Base-by-base conservation (phyloP, 2,113 vertebrate genomes). In the Leptosomus discolor region DNA sequence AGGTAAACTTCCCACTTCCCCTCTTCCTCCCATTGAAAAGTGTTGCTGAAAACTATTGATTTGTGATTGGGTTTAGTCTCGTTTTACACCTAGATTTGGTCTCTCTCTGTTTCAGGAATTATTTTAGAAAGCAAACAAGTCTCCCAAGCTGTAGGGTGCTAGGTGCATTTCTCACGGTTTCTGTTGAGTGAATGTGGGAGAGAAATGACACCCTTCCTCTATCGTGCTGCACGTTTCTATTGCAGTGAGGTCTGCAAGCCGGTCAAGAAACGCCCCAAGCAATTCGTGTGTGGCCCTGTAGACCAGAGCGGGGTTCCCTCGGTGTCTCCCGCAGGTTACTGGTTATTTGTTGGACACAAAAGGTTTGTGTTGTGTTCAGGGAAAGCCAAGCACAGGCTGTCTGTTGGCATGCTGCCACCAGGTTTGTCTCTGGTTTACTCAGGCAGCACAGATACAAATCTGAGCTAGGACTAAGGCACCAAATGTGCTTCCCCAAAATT, bases 1-100 rank as follows among this genome's bases (percentile, higher is more conserved):
- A 99, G 99, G 99, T 99, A 98, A 96, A 79, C 85, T 68, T 91
- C 85, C 91, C 36, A 2, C 26, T 92, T 96, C 56, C 27, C 53
- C 36, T 69, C 57, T 53, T 67, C 53, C 60, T 69, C 69, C 39
- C 19, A 0, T 17, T 75, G 46, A 56, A 34, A 60, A 88, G 14
- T 6, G 5, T 21, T 64, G 10, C 86, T 89, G 80, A 23, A 81
- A 63, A 16, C 12, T 17, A 8, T 79, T 57, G 30, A 37, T 8
- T 70, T 45, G n/a, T 36, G 14, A 3, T 46, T 36, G 9, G 21
- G 0, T 87, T 73, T 71, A 13, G 6, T 54, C 64, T 82, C 17
- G 2, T 79, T 91, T 70, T 75, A 5, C 37, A 17, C 50, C 34
- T 61, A 2, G 29, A 3, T 68, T 56, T 61, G 77, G 3, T 53